These are phyloP conservation scores for Eriosoma lanigerum DNA, from an alignment of 1,140 invertebrate species.

Conservation along the genomic window DNA sequence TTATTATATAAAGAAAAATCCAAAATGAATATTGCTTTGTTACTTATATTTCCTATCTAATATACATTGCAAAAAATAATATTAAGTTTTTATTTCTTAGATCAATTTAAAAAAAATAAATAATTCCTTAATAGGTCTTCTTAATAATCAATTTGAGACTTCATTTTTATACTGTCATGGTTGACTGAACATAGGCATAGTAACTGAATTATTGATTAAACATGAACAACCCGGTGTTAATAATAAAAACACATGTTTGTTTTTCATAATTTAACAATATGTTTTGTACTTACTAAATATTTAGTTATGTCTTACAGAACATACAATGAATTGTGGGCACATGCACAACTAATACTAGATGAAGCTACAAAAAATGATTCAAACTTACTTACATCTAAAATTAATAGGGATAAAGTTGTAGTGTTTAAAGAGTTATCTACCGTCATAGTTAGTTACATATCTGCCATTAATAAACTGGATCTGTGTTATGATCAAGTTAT, in stretches of 20 bases:
- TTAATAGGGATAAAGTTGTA: slow-evolving; percentile 64
- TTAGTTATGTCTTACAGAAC: slow-evolving; percentile 70
- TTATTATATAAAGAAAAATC: slow-evolving; percentile 13
- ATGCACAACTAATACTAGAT: slow-evolving; percentile 66
- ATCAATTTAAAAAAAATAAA: no score
- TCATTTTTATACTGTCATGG: neutral
- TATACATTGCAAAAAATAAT: slow-evolving; percentile 23
- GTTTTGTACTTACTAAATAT: neutral
- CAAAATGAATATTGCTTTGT: slow-evolving; percentile 1
- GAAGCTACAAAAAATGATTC: slow-evolving; percentile 68
- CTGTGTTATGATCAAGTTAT: slow-evolving; percentile 86
- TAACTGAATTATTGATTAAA: slow-evolving; percentile 40
- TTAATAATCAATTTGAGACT: no score
- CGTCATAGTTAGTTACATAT: slow-evolving; percentile 78
- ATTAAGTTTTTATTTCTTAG: neutral
- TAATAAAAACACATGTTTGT: neutral
- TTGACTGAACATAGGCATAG: slow-evolving; percentile 23
- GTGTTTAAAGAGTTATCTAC: slow-evolving; percentile 64
- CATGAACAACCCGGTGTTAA: neutral
- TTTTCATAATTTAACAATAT: neutral
- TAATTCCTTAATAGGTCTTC: no score
- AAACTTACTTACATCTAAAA: slow-evolving; percentile 65
- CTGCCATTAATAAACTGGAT: slow-evolving; percentile 74
- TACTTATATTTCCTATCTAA: slow-evolving; percentile 22
- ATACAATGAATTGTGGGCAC: slow-evolving; percentile 70